Evolutionary conservation across 2,113 vertebrate species (phyloP), one percentile per base, ranked within the genome.

Genomic region (Oriolus oriolus): DNA sequence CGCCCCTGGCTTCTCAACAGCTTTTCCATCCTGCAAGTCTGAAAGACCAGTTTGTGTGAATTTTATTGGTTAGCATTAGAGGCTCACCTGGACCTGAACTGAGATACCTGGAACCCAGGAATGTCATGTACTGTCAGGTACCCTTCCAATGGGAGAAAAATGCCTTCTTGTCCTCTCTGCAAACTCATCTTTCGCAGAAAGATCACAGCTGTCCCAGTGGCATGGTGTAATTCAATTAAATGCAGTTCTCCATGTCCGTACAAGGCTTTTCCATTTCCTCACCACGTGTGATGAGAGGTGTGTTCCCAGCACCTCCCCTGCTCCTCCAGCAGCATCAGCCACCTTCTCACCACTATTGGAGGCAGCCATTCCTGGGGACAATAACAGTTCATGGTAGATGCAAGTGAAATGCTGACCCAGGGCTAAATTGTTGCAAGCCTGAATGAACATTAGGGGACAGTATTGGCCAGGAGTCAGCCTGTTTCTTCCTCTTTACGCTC

Each of bases 391-490:
- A 42, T 86, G 39, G 59, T 6, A 11, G 63, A 37, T 52, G 14
- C 5, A 30, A 84, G 31, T 18, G 11, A 84, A 89, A 73, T 9
- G 41, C 49, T 90, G 83, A 59, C 90, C 65, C 57, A 31, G 60
- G 84, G 73, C 77, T 94, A 37, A 89, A 92, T 64, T 95, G 93
- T 60, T 95, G 91, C 85, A 92, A 92, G 60, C 85, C 60, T 57
- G 76, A 88, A 61, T 73, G 93, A 95, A 96, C 93, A 87, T 96
- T 95, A 95, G 92, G 86, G 95, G 95, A 95, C 86, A 96, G 87
- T 52, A 59, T 94, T 87, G 90, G 42, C 89, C 84, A 95, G 78
- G 89, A 94, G 89, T 93, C 92, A 69, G 68, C 39, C 54, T 21
- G 9, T 42, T 91, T 52, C 69, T 42, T 91, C 54, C 78, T 77